Evolutionary conservation across 1,140 invertebrate genomes (phyloP).

Genomic region (Pogonognathellus flavescens): DNA sequence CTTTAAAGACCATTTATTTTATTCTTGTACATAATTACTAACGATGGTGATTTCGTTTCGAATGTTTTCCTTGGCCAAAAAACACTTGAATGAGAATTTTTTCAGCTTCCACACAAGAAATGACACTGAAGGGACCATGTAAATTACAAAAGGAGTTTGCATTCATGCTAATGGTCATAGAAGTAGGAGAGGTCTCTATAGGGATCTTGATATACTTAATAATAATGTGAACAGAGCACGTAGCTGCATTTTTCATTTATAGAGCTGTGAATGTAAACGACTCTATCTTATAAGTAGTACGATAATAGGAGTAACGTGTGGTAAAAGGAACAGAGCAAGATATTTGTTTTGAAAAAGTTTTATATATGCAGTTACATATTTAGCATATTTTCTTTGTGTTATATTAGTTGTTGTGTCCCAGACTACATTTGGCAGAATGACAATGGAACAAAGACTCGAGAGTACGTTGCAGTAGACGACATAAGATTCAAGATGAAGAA

Average conservation of each 20-base stretch:
- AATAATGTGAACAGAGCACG: too few relatives aligned
- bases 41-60: too few relatives aligned
- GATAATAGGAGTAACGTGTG: not conserved
- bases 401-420: not conserved
- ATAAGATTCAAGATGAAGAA: not conserved
- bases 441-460: not conserved
- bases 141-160: not conserved
- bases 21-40: too few relatives aligned
- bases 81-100: not conserved
- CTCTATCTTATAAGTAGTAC: not conserved
- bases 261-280: not conserved
- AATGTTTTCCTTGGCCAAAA: too few relatives aligned
- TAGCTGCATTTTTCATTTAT: too few relatives aligned
- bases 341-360: not conserved
- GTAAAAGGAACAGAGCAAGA: constrained; percentile 28
- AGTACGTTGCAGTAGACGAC: not conserved
- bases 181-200: too few relatives aligned
- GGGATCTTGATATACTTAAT: too few relatives aligned
- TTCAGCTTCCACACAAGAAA: not conserved
- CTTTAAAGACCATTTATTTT: too few relatives aligned
- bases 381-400: not conserved
- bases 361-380: not conserved
- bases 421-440: not conserved
- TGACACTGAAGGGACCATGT: not conserved
- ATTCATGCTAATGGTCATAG: not conserved